A percentile compares a stretch with the other conserved stretches of the same genome.
Conservation (phyloP, 2,888 invertebrate species). For the Ichneumon xanthorius region DNA sequence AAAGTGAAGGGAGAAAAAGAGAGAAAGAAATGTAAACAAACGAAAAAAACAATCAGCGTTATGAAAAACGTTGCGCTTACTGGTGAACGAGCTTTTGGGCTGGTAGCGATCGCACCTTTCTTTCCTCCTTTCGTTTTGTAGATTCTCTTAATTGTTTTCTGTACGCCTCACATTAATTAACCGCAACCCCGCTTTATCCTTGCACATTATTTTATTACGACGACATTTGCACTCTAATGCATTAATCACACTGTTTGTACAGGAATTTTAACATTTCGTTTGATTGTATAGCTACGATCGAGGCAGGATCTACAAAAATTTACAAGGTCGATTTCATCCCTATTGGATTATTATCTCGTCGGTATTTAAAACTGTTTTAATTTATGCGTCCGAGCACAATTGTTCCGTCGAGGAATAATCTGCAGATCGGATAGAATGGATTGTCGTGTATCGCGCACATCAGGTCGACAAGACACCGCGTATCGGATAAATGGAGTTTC, state of each 20-base stretch:
- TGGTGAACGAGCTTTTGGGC: slow-evolving; percentile 80
- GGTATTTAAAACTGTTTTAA: background rate
- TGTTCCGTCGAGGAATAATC: background rate
- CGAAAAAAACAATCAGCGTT: slow-evolving; percentile 24
- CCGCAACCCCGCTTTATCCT: background rate
- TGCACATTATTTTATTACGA: background rate
- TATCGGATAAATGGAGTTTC: background rate
- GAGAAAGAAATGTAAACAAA: slow-evolving; percentile 5
- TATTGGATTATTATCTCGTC: background rate
- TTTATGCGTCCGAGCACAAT: background rate
- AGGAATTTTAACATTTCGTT: slow-evolving; percentile 26
- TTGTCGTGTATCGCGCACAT: background rate
- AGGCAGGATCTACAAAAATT: background rate
- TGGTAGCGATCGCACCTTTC: slow-evolving; percentile 71
- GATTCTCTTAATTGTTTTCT: slow-evolving; percentile 3
- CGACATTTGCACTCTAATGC: slow-evolving; percentile 8
- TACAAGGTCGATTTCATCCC: background rate
- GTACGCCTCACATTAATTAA: background rate
- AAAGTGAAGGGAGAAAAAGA: slow-evolving; percentile 67
- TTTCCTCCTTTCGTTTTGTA: slow-evolving; percentile 25
- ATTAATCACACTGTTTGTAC: slow-evolving; percentile 38
- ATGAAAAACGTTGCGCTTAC: slow-evolving; percentile 75
- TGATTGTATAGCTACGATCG: background rate
- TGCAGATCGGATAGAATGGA: background rate
- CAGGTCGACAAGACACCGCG: background rate